Evolutionary conservation across 2,797 vertebrate species (phyloP), one percentile per base, ranked within the genome.

Genomic region (Xyrichtys novacula): DNA sequence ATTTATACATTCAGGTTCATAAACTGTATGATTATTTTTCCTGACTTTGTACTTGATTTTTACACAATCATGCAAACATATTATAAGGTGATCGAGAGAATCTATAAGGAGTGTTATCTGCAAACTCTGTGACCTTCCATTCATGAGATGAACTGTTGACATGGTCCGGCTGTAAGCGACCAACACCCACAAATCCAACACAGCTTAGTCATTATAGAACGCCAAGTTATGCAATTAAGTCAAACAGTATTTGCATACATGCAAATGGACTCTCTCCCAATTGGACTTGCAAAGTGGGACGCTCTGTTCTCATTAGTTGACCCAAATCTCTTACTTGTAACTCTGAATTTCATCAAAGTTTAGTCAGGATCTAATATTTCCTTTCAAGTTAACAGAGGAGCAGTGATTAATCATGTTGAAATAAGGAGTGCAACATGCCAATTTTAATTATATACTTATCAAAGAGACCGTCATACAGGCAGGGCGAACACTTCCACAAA

Each of bases 281-380:
- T 87, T 90, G 89, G 92, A 91, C 90, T 89, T 85, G 88, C 86
- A 91, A 91, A 91, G 90, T 92, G 92, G 91, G 91, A 87, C 88
- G 65, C 89, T 89, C 90, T 93, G 91, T 93, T 94, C 91, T 94
- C 91, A 93, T 93, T 94, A 93, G 88, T 78, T 93, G 93, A 93
- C 94, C 92, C 90, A 93, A 92, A 94, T 94, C 91, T 91, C 81
- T 83, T 73, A 85, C 85, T 92, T 87, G 89, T 92, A 90, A 93
- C 88, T 94, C 89, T 83, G 84, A 81, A 93, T 93, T 93, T 91
- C 90, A 93, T 94, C 93, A 93, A 93, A 93, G 91, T 93, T 94
- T 93, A 91, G 91, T 90, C 87, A 88, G 91, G 88, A 94, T 93
- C 88, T 92, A 91, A 93, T 91, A 90, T 93, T 92, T 93, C 87